These are phyloP conservation scores for Telmatochromis brachygnathus DNA, from an alignment of 2,113 vertebrate species.

Conservation along the genomic window DNA sequence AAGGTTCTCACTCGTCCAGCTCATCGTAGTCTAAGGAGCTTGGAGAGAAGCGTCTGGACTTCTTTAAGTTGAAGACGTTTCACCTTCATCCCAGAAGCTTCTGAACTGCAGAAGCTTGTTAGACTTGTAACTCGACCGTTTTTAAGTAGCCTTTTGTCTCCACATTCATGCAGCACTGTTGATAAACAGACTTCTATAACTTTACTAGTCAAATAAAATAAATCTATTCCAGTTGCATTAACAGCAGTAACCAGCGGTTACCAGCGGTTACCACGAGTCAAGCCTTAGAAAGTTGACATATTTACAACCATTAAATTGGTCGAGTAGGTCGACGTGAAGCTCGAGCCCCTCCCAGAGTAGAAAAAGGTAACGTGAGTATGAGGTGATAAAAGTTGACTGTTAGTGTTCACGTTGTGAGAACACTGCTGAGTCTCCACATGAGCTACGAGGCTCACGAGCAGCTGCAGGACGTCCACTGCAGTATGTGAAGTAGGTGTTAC, in stretches of 20 bases:
- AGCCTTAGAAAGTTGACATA: background rate
- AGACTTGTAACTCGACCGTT: background rate
- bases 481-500: background rate
- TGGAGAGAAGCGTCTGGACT: background rate
- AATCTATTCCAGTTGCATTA: background rate
- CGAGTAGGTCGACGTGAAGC: background rate
- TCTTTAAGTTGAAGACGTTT: background rate
- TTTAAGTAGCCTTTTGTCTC: background rate
- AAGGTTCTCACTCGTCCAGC: background rate
- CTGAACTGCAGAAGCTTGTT: background rate
- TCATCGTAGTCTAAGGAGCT: background rate
- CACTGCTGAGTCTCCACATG: background rate
- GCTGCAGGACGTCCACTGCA: background rate
- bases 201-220: background rate
- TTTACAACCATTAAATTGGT: background rate
- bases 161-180: background rate
- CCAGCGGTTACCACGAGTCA: background rate
- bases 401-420: background rate
- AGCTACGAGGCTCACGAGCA: background rate
- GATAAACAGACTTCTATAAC: background rate
- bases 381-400: background rate
- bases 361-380: background rate
- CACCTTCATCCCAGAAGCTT: background rate
- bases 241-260: background rate
- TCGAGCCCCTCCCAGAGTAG: background rate